Conservation (phyloP, 2,888 invertebrate species). For the Eurois occulta region DNA sequence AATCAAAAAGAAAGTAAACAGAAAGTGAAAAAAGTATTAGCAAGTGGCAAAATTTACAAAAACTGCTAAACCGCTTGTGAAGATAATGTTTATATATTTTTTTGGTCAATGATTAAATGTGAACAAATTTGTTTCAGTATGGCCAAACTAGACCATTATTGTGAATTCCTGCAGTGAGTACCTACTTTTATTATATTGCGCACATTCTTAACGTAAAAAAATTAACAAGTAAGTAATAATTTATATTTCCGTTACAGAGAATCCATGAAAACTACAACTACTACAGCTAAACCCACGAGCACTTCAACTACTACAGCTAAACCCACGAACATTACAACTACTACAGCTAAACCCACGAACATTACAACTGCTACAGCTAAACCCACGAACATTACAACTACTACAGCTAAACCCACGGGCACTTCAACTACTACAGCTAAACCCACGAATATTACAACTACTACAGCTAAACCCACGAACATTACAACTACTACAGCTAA, state of each 20-base stretch:
- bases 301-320: neutral
- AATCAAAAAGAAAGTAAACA: too few relatives aligned
- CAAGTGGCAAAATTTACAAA: neutral
- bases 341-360: too few relatives aligned
- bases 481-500: neutral
- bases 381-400: accelerated
- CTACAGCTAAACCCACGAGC: neutral
- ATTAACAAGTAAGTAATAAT: neutral
- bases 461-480: neutral
- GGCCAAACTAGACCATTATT: neutral
- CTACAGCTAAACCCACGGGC: too few relatives aligned
- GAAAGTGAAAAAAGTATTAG: too few relatives aligned
- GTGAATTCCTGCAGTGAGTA: neutral
- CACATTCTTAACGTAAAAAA: neutral
- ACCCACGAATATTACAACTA: neutral
- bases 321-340: too few relatives aligned
- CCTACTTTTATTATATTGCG: neutral
- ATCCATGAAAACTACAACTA: neutral
- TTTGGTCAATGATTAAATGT: too few relatives aligned
- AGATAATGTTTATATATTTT: too few relatives aligned
- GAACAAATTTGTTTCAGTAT: neutral
- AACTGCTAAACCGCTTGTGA: neutral
- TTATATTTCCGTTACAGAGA: neutral
- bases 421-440: neutral
- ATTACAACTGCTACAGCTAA: accelerated